Percentiles rank a stretch among this genome's conserved stretches.
Conservation (phyloP, 2,797 vertebrate genomes). For the Argyrosomus regius region DNA sequence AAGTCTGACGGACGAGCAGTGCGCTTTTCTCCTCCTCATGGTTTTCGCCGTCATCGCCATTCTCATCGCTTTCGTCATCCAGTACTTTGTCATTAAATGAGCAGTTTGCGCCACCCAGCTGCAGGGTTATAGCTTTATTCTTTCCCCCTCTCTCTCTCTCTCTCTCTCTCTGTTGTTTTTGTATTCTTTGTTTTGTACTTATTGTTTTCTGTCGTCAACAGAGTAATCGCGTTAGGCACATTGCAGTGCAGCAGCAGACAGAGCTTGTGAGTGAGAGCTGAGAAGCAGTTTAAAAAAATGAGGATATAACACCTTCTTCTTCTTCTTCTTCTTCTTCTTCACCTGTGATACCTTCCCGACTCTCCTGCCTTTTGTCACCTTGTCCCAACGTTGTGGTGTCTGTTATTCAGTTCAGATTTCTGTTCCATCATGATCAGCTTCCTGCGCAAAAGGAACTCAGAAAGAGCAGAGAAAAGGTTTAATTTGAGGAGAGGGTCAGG, state of each 20-base stretch:
- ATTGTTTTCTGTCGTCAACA: constrained; percentile 70
- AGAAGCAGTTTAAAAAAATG: constrained; percentile 24
- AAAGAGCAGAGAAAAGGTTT: constrained; percentile 41
- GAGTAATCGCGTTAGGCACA: constrained; percentile 77
- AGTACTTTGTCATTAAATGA: constrained; percentile 99
- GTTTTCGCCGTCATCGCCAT: constrained; percentile 96
- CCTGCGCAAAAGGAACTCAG: constrained; percentile 50
- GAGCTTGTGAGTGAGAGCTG: constrained; percentile 30
- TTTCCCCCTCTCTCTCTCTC: constrained; percentile 12
- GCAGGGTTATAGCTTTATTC: constrained; percentile 80
- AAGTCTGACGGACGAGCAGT: constrained; percentile 95
- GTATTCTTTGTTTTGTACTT: constrained; percentile 69
- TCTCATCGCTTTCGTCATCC: constrained; percentile 97
- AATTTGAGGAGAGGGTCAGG: constrained; percentile 2
- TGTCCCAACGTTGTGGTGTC: constrained; percentile 38
- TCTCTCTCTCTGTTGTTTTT: constrained; percentile 66
- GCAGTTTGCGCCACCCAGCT: constrained; percentile 80
- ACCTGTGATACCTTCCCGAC: constrained; percentile 57
- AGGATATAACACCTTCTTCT: constrained; percentile 48
- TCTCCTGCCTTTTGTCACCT: constrained; percentile 51
- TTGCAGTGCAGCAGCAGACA: constrained; percentile 58
- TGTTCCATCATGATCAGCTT: constrained; percentile 60
- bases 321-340: constrained; percentile 41
- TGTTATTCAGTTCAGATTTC: constrained; percentile 58
- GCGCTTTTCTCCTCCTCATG: constrained; percentile 96